These are phyloP conservation scores for Zaprionus ornatus DNA, from an alignment of 1,140 invertebrate species.

Conservation along the genomic window DNA sequence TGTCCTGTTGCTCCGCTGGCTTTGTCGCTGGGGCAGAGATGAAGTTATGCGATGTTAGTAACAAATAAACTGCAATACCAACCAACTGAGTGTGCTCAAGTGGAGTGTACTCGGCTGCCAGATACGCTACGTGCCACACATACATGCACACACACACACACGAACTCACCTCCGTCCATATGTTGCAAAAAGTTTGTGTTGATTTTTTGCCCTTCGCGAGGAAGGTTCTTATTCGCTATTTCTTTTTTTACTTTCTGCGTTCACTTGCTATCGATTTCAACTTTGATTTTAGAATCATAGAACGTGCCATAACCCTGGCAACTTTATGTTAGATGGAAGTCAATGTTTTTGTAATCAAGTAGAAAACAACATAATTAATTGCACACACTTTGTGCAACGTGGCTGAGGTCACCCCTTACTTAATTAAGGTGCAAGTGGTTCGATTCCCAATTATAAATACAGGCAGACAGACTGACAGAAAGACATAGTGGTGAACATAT, in stretches of 20 bases:
- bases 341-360: not conserved
- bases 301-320: conserved; percentile 1
- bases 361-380: not conserved
- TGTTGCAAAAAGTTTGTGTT: not conserved
- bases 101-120: not conserved
- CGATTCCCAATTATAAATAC: not conserved
- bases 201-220: not conserved
- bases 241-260: not conserved
- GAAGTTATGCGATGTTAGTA: conserved; percentile 1
- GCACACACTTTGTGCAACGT: not conserved
- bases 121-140: not conserved
- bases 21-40: not conserved
- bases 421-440: not conserved
- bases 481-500: too few relatives aligned
- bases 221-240: not conserved
- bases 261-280: not conserved
- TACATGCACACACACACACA: too few relatives aligned
- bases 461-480: too few relatives aligned
- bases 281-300: conserved; percentile 1
- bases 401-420: not conserved
- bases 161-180: too few relatives aligned
- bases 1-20: not conserved
- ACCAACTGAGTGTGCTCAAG: not conserved
- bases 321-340: not conserved
- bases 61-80: conserved; percentile 1